Conservation (phyloP, 2,113 vertebrate genomes). For the Anarhynchus alexandrinus region DNA sequence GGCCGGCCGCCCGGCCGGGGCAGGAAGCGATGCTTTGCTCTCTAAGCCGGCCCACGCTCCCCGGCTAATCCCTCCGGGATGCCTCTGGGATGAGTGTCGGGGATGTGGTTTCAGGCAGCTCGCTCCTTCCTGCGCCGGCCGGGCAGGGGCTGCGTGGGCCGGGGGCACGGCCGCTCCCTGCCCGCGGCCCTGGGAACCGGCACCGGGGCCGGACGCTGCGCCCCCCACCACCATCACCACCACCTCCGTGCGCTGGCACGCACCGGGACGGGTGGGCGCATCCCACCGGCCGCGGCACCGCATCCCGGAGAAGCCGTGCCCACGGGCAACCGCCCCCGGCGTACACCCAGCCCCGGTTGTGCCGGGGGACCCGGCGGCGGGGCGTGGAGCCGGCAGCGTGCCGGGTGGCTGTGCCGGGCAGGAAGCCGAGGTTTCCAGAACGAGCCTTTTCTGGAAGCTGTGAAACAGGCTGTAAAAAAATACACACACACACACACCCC, state of each 20-base stretch:
- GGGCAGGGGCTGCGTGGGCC: neutral
- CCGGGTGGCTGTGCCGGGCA: conserved; percentile 8
- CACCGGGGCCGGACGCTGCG: neutral
- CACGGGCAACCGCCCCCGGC: accelerated
- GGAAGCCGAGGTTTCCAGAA: conserved; percentile 46
- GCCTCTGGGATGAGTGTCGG: conserved; percentile 73
- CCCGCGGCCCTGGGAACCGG: neutral
- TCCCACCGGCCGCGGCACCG: accelerated
- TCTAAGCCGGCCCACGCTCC: conserved; percentile 63
- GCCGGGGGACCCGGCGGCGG: neutral
- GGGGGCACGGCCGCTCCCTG: neutral
- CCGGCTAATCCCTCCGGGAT: conserved; percentile 64
- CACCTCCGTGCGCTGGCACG: neutral
- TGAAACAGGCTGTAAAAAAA: conserved; percentile 49
- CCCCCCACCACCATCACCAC: neutral
- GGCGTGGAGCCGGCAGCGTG: neutral
- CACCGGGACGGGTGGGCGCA: neutral
- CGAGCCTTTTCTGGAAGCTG: conserved; percentile 62
- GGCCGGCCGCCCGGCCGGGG: conserved; percentile 7
- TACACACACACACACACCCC: neutral
- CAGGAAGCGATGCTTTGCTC: conserved; percentile 47
- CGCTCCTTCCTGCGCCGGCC: conserved; percentile 14
- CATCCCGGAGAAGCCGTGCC: neutral
- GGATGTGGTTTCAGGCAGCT: conserved; percentile 66
- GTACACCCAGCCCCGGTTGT: neutral